Evolutionary conservation across 2,888 invertebrate species (phyloP).

Genomic region (Epicampocera succincta): DNA sequence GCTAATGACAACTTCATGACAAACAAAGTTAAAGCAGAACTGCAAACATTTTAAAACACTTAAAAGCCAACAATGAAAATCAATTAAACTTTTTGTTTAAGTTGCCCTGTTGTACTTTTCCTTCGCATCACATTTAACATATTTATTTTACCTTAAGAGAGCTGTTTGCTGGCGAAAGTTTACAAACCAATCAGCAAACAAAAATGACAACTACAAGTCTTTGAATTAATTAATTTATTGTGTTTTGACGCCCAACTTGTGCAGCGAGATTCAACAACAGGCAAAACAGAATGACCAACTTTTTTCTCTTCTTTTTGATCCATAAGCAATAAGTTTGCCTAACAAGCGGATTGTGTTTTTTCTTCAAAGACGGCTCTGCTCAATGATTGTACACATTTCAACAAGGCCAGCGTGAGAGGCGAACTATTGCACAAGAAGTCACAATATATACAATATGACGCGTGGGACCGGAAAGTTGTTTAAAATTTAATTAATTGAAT

Average conservation of each 20-base stretch:
- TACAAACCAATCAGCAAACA: conserved; percentile 24
- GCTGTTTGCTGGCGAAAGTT: conserved; percentile 35
- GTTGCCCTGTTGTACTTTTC: conserved; percentile 42
- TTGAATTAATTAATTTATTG: conserved; percentile 67
- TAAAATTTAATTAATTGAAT: too few species aligned
- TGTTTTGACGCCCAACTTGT: conserved; percentile 64
- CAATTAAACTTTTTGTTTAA: conserved; percentile 71
- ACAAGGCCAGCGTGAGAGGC: too few species aligned
- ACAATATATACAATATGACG: too few species aligned
- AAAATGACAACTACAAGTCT: conserved; percentile 38
- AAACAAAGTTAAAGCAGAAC: conserved; percentile 32
- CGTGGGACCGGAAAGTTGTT: too few species aligned
- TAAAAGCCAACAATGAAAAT: conserved; percentile 70
- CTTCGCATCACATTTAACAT: conserved; percentile 15
- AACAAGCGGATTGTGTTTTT: conserved; percentile 38
- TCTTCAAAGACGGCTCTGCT: neutral
- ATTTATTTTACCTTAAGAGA: conserved; percentile 45
- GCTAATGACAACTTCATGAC: conserved; percentile 31
- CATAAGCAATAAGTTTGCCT: conserved; percentile 30
- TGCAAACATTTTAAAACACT: conserved; percentile 46
- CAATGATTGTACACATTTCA: neutral
- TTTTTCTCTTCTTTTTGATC: conserved; percentile 15
- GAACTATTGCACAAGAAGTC: too few species aligned
- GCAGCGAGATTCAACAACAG: conserved; percentile 17
- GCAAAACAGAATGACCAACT: conserved; percentile 22